A percentile compares a stretch with the other conserved stretches of the same genome.
Evolutionary conservation across 2,888 invertebrate species (phyloP).

Genomic region (Microplitis manilae): DNA sequence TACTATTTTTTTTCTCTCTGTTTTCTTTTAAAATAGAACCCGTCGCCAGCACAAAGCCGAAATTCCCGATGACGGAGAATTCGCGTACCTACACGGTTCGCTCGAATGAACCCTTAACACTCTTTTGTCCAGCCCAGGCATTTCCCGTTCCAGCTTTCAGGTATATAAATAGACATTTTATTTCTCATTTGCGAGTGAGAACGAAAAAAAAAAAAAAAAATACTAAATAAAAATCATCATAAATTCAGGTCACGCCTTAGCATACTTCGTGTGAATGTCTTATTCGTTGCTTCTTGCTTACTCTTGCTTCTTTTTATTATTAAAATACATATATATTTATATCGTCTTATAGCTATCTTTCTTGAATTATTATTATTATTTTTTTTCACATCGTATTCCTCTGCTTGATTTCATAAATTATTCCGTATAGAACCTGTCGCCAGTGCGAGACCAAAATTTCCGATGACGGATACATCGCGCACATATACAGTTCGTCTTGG

Average conservation of each 20-base stretch:
- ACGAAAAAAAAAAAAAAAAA: background rate
- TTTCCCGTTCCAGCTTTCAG: constrained; percentile 83
- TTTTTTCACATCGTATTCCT: constrained; percentile 8
- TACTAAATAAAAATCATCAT: constrained; percentile 7
- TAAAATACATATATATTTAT: constrained; percentile 8
- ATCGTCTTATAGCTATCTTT: background rate
- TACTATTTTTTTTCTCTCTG: constrained; percentile 37
- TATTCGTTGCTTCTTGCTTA: constrained; percentile 13
- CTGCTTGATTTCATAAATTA: constrained; percentile 33
- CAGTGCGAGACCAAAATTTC: constrained; percentile 69
- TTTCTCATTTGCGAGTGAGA: background rate
- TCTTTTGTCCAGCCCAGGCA: constrained; percentile 84
- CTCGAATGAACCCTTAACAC: constrained; percentile 71
- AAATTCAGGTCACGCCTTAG: constrained; percentile 26
- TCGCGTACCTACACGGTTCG: constrained; percentile 68
- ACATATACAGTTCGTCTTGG: constrained; percentile 64
- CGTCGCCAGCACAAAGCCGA: constrained; percentile 77
- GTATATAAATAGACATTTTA: constrained; percentile 69
- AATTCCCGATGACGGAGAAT: constrained; percentile 72
- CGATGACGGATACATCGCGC: constrained; percentile 62
- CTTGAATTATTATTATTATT: constrained; percentile 4
- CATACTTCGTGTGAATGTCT: constrained; percentile 35
- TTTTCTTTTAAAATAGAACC: constrained; percentile 74
- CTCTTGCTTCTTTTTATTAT: constrained; percentile 23
- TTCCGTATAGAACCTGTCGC: constrained; percentile 67